These are phyloP conservation scores for Ondatra zibethicus DNA, from an alignment of 2,113 vertebrate species.

Conservation along the genomic window DNA sequence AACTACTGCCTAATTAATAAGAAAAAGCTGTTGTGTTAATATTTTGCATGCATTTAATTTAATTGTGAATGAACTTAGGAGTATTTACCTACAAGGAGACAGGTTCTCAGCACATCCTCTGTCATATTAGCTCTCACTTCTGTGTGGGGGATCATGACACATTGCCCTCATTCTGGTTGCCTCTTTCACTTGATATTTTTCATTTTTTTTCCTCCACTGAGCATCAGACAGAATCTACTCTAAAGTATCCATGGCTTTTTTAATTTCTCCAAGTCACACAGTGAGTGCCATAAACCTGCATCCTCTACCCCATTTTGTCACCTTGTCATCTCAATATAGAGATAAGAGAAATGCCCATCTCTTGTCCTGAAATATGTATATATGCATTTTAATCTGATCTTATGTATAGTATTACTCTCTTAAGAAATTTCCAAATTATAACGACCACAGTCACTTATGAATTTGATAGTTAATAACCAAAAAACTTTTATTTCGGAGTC, in stretches of 20 bases:
- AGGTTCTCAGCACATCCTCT: background rate
- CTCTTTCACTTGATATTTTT: background rate
- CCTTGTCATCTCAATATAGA: background rate
- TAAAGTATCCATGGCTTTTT: background rate
- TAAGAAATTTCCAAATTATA: background rate
- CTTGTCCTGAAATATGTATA: background rate
- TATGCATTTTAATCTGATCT: background rate
- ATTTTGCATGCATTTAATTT: background rate
- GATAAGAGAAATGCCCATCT: background rate
- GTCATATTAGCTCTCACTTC: background rate
- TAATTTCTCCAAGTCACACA: background rate
- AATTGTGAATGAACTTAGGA: background rate
- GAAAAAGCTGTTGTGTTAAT: background rate
- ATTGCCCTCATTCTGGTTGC: background rate
- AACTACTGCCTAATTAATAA: background rate
- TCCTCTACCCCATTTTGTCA: background rate
- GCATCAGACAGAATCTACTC: background rate
- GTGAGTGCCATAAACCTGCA: background rate
- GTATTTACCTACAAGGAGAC: background rate
- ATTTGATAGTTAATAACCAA: constrained; percentile 7
- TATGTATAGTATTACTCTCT: background rate
- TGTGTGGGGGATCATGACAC: background rate
- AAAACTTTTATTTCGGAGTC: background rate
- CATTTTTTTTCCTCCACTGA: background rate
- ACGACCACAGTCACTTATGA: background rate